Percentiles rank a stretch among this genome's conserved stretches.
Evolutionary conservation across 2,113 vertebrate species (phyloP).

Genomic region (Gymnobelideus leadbeateri): DNA sequence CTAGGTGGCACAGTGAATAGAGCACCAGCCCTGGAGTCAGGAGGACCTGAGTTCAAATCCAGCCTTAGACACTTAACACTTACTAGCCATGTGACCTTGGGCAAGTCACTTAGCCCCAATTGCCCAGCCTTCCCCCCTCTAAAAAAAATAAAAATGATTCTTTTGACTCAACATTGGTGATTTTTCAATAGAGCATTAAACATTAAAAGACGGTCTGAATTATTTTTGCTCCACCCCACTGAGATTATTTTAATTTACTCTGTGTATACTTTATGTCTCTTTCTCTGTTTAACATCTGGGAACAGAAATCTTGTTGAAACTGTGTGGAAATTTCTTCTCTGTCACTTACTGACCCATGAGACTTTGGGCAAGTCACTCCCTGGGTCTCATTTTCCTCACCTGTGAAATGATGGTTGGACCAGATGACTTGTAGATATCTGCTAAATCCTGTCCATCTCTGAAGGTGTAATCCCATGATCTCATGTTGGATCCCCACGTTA

Average conservation of each 20-base stretch:
- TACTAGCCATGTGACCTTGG: too few relatives aligned
- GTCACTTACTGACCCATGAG: neutral
- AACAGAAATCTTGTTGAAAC: neutral
- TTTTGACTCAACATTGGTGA: too few relatives aligned
- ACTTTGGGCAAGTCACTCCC: constrained; percentile 33
- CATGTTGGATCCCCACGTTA: neutral
- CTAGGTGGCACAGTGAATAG: too few relatives aligned
- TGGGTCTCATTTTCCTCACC: constrained; percentile 28
- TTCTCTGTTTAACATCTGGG: neutral
- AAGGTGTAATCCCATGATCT: neutral
- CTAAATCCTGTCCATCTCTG: neutral
- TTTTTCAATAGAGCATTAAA: constrained; percentile 24
- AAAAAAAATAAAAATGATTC: too few relatives aligned
- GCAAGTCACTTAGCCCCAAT: too few relatives aligned
- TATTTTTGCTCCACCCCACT: neutral
- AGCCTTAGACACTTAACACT: too few relatives aligned
- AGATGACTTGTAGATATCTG: too few relatives aligned
- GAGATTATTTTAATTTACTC: neutral
- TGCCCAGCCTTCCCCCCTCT: too few relatives aligned
- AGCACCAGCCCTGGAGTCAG: too few relatives aligned
- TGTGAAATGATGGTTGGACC: neutral
- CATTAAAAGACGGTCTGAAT: neutral
- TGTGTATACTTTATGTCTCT: neutral
- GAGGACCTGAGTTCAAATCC: too few relatives aligned
- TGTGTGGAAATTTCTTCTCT: constrained; percentile 15